phyloP scores from a whole-genome alignment of 2,113 vertebrate species.

The Callochromis pleurospilus region DNA sequence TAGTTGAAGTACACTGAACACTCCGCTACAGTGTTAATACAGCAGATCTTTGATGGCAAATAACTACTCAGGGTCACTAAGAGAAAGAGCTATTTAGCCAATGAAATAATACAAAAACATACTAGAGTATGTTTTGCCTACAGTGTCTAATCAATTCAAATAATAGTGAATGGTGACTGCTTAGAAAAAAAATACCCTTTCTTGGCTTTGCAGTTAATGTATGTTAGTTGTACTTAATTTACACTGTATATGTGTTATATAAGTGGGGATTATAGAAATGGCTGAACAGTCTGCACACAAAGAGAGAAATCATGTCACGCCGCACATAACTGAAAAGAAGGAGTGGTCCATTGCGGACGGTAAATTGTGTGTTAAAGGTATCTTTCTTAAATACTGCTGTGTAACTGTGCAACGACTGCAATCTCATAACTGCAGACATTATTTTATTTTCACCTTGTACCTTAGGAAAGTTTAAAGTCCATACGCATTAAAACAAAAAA shows the following conservation, averaged over 20 bases:
- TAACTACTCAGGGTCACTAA: not conserved
- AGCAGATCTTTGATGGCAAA: not conserved
- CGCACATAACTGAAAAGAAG: not conserved
- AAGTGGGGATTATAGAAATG: not conserved
- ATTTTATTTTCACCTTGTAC: not conserved
- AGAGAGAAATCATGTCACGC: not conserved
- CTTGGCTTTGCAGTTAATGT: not conserved
- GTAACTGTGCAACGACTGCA: not conserved
- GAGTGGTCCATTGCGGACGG: not conserved
- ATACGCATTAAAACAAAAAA: conserved; percentile 25
- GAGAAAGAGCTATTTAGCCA: not conserved
- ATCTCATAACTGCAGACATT: not conserved
- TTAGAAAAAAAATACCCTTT: not conserved
- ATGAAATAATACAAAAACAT: not conserved
- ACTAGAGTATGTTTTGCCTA: not conserved
- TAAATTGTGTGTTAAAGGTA: not conserved
- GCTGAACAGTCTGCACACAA: not conserved
- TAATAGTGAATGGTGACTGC: not conserved
- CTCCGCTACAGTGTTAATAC: not conserved
- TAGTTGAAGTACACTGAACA: not conserved
- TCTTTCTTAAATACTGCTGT: not conserved
- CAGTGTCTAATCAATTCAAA: not conserved
- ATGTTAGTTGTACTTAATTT: not conserved
- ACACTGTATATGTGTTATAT: not conserved
- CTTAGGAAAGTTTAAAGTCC: conserved; percentile 25